These are phyloP conservation scores for Synaphobranchus kaupii DNA, from an alignment of 2,797 vertebrate species.

Conservation along the genomic window DNA sequence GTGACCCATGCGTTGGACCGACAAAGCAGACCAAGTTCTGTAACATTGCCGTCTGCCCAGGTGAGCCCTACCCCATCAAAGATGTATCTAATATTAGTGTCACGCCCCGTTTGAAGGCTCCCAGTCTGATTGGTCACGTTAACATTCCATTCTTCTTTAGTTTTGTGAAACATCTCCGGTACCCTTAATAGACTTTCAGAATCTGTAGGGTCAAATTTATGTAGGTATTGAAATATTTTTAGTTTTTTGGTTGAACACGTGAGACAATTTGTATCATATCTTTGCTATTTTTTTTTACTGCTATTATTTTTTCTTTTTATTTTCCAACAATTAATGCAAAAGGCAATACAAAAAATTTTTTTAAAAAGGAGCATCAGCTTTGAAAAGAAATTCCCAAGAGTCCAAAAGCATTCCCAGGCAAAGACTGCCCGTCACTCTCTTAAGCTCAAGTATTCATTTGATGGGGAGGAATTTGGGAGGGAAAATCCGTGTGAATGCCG, in stretches of 20 bases:
- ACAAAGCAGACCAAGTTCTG: constrained; percentile 95
- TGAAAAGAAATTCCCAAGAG: constrained; percentile 13
- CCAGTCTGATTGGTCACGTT: neutral
- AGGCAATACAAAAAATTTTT: neutral
- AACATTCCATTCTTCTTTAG: neutral
- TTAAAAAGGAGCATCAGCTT: neutral
- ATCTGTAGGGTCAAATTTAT: constrained; percentile 5
- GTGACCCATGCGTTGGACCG: constrained; percentile 86
- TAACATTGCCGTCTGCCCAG: constrained; percentile 97
- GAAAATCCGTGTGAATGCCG: constrained; percentile 24
- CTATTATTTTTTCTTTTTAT: neutral
- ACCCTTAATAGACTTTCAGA: neutral
- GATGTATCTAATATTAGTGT: neutral
- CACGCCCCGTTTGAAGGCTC: neutral
- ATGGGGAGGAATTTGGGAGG: constrained; percentile 31
- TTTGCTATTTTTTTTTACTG: neutral
- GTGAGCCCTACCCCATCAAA: constrained; percentile 67
- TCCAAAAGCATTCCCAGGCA: constrained; percentile 15
- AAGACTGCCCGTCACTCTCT: neutral
- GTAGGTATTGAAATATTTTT: neutral
- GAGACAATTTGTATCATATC: neutral
- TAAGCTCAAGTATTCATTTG: constrained; percentile 25
- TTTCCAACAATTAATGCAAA: neutral
- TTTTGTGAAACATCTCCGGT: neutral
- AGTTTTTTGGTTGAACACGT: neutral